phyloP scores from a whole-genome alignment of 2,888 invertebrate species.

The Nymphalis urticae region DNA sequence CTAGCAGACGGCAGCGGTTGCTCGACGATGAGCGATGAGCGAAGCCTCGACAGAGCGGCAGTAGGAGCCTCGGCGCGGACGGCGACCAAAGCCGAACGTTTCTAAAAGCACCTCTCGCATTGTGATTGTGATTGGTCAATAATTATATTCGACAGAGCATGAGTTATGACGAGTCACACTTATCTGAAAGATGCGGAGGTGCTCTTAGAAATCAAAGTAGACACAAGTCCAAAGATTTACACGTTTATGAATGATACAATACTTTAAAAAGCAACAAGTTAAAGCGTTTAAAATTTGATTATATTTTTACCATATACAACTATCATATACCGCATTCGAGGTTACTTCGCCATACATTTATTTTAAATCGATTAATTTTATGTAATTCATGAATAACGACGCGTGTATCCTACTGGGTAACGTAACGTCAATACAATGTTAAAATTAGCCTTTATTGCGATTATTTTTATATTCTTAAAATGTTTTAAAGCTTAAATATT shows the following conservation, averaged over 20 bases:
- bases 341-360: slow-evolving; percentile 4
- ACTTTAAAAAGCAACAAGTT: slow-evolving; percentile 4
- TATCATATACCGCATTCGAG: slow-evolving; percentile 1
- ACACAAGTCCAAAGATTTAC: background rate
- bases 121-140: background rate
- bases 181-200: background rate
- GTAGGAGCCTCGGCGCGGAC: background rate
- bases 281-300: slow-evolving; percentile 2
- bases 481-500: background rate
- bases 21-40: slow-evolving; percentile 4
- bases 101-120: background rate
- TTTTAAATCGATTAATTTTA: slow-evolving; percentile 20
- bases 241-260: background rate
- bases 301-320: slow-evolving; percentile 1
- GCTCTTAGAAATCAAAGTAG: background rate
- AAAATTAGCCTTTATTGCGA: background rate
- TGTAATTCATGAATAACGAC: background rate
- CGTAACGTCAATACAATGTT: background rate
- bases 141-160: too few species aligned
- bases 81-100: background rate
- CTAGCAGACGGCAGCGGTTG: slow-evolving; percentile 32
- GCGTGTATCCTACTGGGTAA: background rate
- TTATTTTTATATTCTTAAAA: background rate
- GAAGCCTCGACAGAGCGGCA: slow-evolving; percentile 5
- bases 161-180: background rate